Evolutionary conservation across 2,113 vertebrate species (phyloP), one percentile per base, ranked within the genome.

Genomic region (Lophochroa leadbeateri): DNA sequence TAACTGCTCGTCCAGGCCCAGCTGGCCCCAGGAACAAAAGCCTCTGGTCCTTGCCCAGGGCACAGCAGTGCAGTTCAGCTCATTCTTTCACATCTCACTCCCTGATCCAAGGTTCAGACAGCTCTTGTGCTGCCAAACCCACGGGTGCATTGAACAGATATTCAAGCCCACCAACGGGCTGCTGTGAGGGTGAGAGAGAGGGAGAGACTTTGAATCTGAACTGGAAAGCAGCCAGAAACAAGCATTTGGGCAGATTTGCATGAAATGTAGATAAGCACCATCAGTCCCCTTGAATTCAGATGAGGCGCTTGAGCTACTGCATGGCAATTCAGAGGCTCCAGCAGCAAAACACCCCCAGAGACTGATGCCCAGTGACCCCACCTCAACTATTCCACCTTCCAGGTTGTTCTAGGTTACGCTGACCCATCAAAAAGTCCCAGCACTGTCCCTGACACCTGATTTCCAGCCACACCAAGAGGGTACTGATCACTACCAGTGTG

Each of bases 251-350:
- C 64, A 37, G 80, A 78, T 92, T 35, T 88, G 60, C 83, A 71
- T 88, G 76, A 86, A 81, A 86, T 23, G 80, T 33, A 81, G 92
- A 89, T 82, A 81, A 96, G 72, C 31, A 75, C 58, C 76, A 61
- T 35, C 33, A 53, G n/a, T 31, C 39, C 24, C 11, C 15, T 31
- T 67, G 43, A 75, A 86, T 87, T 86, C 37, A 50, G 86, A 86
- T 31, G 72, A 88, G 55, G n/a, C 37, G 19, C 68, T 86, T 5
- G 24, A 82, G 72, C 43, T 74, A 25, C 72, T 58, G 28, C 61
- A 57, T 15, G 35, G 58, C 44, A 57, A 11, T 37, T 76, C 75
- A 3, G 25, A 53, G 52, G 47, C 63, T 69, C 19, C 68, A 37
- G 35, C 61, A 61, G 68, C 53, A 60, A 44, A 64, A 46, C 3